These are phyloP conservation scores for Cephus rjabovi DNA, from an alignment of 2,888 invertebrate species.

Conservation along the genomic window DNA sequence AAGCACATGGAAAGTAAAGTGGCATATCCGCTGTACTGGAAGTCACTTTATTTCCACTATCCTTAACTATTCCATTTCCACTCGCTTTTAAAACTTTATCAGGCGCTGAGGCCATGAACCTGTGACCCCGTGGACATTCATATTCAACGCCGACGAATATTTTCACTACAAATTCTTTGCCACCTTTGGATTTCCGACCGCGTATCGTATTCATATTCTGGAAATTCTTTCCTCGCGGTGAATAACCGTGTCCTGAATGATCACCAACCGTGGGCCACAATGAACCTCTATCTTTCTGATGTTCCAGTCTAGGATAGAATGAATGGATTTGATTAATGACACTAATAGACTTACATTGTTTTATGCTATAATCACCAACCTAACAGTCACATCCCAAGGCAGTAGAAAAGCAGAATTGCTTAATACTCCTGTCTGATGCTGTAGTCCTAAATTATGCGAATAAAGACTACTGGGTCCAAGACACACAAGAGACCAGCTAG, in stretches of 20 bases:
- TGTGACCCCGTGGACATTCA: slow-evolving; percentile 97
- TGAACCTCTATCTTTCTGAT: slow-evolving; percentile 64
- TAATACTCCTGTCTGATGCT: slow-evolving; percentile 92
- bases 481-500: slow-evolving; percentile 92
- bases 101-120: slow-evolving; percentile 91
- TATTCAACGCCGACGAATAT: slow-evolving; percentile 97
- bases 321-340: neutral
- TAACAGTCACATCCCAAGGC: slow-evolving; percentile 92
- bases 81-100: slow-evolving; percentile 84
- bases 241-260: slow-evolving; percentile 51
- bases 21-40: slow-evolving; percentile 84
- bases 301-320: slow-evolving; percentile 53
- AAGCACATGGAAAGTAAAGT: slow-evolving; percentile 86
- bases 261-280: slow-evolving; percentile 64
- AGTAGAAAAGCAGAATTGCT: slow-evolving; percentile 90
- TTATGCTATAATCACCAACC: slow-evolving; percentile 40
- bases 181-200: slow-evolving; percentile 65
- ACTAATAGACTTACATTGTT: neutral
- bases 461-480: slow-evolving; percentile 92
- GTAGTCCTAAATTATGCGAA: slow-evolving; percentile 86
- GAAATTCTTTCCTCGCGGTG: slow-evolving; percentile 56
- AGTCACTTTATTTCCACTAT: slow-evolving; percentile 87
- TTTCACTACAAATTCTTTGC: slow-evolving; percentile 74
- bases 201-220: slow-evolving; percentile 59
- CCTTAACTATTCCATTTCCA: slow-evolving; percentile 78